Conservation (phyloP, 2,888 invertebrate species). For the Oegoconia quadripuncta region DNA sequence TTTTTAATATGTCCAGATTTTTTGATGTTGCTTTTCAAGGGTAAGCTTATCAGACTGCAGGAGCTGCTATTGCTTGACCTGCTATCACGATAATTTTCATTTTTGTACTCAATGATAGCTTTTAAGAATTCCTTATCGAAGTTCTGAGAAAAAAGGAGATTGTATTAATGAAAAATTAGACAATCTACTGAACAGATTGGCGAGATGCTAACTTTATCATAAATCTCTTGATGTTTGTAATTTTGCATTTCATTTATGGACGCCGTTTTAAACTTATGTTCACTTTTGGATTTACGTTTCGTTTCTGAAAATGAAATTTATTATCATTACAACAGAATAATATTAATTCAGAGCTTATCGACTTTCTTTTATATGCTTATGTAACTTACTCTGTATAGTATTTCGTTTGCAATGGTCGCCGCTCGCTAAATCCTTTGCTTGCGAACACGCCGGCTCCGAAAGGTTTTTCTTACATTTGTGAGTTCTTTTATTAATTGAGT, state of each 20-base stretch:
- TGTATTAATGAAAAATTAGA: too few species aligned
- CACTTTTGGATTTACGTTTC: constrained; percentile 7
- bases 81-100: constrained; percentile 24
- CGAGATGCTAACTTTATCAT: too few species aligned
- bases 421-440: constrained; percentile 7
- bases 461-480: background rate
- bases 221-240: background rate
- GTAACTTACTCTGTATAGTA: constrained; percentile 12
- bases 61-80: constrained; percentile 31
- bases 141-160: too few species aligned
- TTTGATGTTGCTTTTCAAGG: constrained; percentile 13
- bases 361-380: background rate
- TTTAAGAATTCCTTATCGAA: constrained; percentile 3
- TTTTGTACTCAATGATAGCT: constrained; percentile 28
- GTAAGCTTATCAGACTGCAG: constrained; percentile 57
- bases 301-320: constrained; percentile 11
- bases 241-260: background rate
- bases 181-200: too few species aligned
- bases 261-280: constrained; percentile 1
- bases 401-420: constrained; percentile 11
- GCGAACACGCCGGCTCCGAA: background rate
- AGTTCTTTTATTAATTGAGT: background rate
- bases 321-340: too few species aligned
- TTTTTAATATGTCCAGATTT: background rate
- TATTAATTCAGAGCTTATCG: too few species aligned